phyloP scores from a whole-genome alignment of 92 coral and sea anemone genomes.

The Pocillopora meandrina region DNA sequence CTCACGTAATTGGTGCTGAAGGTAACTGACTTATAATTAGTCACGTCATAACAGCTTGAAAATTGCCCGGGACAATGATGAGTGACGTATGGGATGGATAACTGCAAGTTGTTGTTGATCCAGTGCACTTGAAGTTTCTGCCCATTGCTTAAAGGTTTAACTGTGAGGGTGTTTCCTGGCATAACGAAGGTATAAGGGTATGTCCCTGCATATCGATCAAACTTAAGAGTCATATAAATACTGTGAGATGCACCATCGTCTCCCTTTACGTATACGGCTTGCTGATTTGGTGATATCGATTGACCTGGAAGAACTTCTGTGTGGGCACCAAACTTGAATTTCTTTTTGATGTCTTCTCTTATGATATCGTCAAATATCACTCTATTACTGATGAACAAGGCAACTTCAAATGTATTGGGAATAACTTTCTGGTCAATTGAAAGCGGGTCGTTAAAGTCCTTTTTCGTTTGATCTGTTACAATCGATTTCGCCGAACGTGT shows the following conservation, averaged over 20 bases:
- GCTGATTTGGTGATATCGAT: conserved; percentile 34
- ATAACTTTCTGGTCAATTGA: conserved; percentile 39
- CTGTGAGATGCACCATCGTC: conserved; percentile 14
- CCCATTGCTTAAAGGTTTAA: conserved; percentile 27
- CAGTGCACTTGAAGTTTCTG: conserved; percentile 43
- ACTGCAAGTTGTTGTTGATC: conserved; percentile 21
- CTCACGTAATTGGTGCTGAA: conserved; percentile 26
- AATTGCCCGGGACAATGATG: not conserved
- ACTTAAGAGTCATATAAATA: conserved; percentile 7
- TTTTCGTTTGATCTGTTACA: conserved; percentile 32
- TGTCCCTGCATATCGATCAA: conserved; percentile 4
- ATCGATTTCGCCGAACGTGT: conserved; percentile 35
- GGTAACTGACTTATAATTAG: conserved; percentile 11
- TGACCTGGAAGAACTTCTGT: conserved; percentile 36
- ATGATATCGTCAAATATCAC: conserved; percentile 40
- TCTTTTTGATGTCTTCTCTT: conserved; percentile 2
- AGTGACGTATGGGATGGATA: conserved; percentile 27
- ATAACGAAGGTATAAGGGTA: conserved; percentile 20
- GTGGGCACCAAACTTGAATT: conserved; percentile 18
- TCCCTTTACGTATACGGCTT: conserved; percentile 38
- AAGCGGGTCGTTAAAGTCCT: conserved; percentile 48
- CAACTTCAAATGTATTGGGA: conserved; percentile 34
- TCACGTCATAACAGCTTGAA: not conserved
- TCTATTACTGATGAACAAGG: conserved; percentile 40
- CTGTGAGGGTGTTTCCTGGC: conserved; percentile 39